Evolutionary conservation across 1,140 invertebrate genomes (phyloP).

Genomic region (Drosophila kepulauana): DNA sequence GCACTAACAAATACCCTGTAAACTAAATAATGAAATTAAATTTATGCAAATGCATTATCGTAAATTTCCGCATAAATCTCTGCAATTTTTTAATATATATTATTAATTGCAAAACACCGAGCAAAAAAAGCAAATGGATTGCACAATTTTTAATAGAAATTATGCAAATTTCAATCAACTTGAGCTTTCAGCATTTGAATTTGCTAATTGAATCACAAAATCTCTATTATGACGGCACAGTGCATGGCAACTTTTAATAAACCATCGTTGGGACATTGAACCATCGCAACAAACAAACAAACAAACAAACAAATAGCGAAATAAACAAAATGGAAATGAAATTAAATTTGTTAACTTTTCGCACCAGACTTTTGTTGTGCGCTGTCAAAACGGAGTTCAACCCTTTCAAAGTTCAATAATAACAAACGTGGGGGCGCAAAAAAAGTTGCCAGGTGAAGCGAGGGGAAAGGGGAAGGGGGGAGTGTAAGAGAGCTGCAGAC

Average conservation of each 20-base stretch:
- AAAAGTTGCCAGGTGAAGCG: conserved; percentile 56
- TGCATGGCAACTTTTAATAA: conserved; percentile 37
- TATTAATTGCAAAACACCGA: conserved; percentile 3
- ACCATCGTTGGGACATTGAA: conserved; percentile 59
- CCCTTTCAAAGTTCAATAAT: conserved; percentile 70
- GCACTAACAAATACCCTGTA: not conserved
- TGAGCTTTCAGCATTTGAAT: conserved; percentile 15
- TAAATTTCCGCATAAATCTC: not conserved
- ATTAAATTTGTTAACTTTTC: conserved; percentile 65
- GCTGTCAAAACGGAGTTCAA: conserved; percentile 51
- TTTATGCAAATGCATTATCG: too few relatives aligned
- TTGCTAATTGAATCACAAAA: conserved; percentile 35
- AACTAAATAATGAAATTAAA: not conserved
- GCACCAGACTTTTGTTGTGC: conserved; percentile 59
- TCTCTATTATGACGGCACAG: not conserved
- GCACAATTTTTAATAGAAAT: conserved; percentile 16
- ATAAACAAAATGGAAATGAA: conserved; percentile 20
- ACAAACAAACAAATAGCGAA: conserved; percentile 13
- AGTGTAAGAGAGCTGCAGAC: conserved; percentile 3
- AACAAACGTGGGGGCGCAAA: conserved; percentile 6
- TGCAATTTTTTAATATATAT: conserved; percentile 8
- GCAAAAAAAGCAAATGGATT: not conserved
- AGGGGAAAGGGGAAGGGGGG: not conserved
- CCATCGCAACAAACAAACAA: conserved; percentile 44
- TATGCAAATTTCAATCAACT: conserved; percentile 31